Base-by-base conservation (phyloP, 2,888 invertebrate species). In the Conchocele bisecta region DNA sequence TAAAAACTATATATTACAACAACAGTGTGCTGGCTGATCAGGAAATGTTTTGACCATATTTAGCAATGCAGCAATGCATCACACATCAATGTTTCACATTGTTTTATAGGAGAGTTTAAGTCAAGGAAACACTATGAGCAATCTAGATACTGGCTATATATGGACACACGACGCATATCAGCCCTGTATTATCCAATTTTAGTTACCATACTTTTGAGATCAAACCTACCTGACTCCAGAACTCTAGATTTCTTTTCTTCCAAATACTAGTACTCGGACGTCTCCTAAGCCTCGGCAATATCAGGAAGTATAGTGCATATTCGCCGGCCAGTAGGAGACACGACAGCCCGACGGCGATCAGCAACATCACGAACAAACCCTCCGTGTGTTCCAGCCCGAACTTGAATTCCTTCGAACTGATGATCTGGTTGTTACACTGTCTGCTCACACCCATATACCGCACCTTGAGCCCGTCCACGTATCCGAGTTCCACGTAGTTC, bases 231-330 rank as follows among this genome's bases (percentile, higher is more conserved):
- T 96, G 96, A 89, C 97, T 97, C 91, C 97, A 96, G 92, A 97
- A 97, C 96, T 97, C 97, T 71, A 97, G 95, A 88, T 97, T 96
- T 48, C 96, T 93, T 84, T 96, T 96, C 74, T 96, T 94, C 97
- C 97, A 97, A 85, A 96, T 94, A 28, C 96, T 96, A 69, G 95
- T 95, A 88, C 95, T 95, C 0, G 97, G 96, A 85, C 95, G 95
- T 82, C 95, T 95, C 46, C 97, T 93, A 70, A 97, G 92, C 65
- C 94, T 94, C 0, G 97, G 97, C 72, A 98, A 92, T n/a, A 96
- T 95, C 91, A 96, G 96, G 89, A 95, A 95, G 92, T 97, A 98
- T 92, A 97, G 96, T 83, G 96, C 92, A 91, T 97, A 96, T 89
- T 97, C 97, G 60, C 96, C 93, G 64, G 96, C 92, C 82, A 97